phyloP scores from a whole-genome alignment of 2,113 vertebrate species.

The Mionectes macconnelli region DNA sequence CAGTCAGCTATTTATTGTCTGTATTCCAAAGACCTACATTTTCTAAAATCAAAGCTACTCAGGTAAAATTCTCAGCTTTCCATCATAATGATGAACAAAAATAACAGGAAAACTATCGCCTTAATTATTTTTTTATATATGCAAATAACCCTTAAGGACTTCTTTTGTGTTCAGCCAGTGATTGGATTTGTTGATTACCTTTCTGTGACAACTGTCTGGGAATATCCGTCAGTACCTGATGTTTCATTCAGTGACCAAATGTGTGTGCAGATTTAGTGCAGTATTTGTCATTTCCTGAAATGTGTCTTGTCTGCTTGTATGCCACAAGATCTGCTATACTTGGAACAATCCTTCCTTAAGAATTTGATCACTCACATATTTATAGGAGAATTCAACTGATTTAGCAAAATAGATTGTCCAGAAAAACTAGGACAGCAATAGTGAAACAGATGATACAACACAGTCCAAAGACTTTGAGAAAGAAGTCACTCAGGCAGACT shows the following conservation, averaged over 20 bases:
- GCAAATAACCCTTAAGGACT: not conserved
- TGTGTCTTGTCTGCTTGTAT: not conserved
- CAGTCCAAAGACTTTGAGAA: not conserved
- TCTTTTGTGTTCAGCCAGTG: not conserved
- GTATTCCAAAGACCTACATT: not conserved
- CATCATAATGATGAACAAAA: not conserved
- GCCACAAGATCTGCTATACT: not conserved
- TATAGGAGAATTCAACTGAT: not conserved
- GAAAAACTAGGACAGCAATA: not conserved
- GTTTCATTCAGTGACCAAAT: not conserved
- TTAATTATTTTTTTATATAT: not conserved
- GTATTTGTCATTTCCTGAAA: not conserved
- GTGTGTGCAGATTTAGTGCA: not conserved
- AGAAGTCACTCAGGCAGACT: not conserved
- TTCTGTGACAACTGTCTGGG: not conserved
- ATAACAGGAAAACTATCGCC: not conserved
- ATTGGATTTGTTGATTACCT: not conserved
- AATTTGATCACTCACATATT: not conserved
- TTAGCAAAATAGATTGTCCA: not conserved
- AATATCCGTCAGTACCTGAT: not conserved
- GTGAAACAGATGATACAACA: not conserved
- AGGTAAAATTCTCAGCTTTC: not conserved
- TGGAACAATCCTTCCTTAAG: not conserved
- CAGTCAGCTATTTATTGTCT: not conserved
- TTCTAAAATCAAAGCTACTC: not conserved